phyloP scores from a whole-genome alignment of 37 sponge, comb jelly and placozoan genomes.

The Ianthella basta region DNA sequence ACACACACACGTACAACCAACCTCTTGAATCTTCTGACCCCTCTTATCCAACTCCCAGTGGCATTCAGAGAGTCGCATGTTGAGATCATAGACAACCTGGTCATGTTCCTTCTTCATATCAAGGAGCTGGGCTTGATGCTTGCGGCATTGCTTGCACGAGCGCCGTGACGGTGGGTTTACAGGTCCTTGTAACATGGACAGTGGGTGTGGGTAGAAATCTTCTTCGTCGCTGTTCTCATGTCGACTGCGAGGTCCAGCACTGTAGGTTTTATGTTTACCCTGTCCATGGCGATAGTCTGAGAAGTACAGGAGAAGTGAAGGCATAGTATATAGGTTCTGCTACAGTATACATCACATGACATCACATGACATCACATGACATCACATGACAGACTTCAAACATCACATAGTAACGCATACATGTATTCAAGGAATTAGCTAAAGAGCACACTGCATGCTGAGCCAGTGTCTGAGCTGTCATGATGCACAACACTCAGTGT shows the following conservation, averaged over 20 bases:
- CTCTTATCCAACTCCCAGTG: not conserved
- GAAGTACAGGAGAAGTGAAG: slow-evolving; percentile 44
- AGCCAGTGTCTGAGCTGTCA: too few relatives aligned
- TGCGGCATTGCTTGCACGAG: not conserved
- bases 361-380: too few relatives aligned
- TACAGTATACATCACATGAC: slow-evolving; percentile 2
- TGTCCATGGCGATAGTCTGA: slow-evolving; percentile 4
- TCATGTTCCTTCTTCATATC: not conserved
- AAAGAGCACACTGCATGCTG: too few relatives aligned
- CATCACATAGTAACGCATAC: too few relatives aligned
- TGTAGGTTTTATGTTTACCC: not conserved
- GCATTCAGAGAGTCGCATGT: too few relatives aligned
- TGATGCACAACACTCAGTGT: too few relatives aligned
- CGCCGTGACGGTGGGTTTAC: not conserved
- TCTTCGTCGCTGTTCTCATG: slow-evolving; percentile 24
- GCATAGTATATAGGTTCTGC: not conserved
- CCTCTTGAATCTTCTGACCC: not conserved
- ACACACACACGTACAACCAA: not conserved
- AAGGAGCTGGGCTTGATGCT: not conserved
- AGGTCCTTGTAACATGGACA: not conserved
- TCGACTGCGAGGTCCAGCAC: slow-evolving; percentile 16
- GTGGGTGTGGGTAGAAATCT: not conserved
- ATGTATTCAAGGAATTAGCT: too few relatives aligned
- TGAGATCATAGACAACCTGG: not conserved
- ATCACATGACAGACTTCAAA: too few relatives aligned